Evolutionary conservation across 1,140 invertebrate genomes (phyloP), one percentile per base, ranked within the genome.

Genomic region (Aphelenchoides besseyi): DNA sequence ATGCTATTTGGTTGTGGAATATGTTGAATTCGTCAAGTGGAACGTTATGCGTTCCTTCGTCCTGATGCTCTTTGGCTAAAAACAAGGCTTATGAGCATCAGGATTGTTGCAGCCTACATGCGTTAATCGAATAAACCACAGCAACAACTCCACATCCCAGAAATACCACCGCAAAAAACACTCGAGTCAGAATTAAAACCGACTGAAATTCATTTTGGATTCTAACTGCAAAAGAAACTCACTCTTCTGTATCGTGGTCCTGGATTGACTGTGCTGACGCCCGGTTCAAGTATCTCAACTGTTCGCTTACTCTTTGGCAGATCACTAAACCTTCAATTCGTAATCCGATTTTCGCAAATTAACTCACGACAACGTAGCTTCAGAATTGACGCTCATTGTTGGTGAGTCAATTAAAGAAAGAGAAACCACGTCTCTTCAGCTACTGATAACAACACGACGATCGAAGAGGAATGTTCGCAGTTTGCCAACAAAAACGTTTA

Each of bases 201-300:
- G 63, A 18, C 63, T 66, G 18, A 59, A 59, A 33, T 33, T 66
- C 23, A 59, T n/a, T 28, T 1, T 26, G 12, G 29, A 32, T n/a
- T 1, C 12, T 12, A 59, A 16, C 12, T 18, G 12, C 55, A 59
- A 36, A 66, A 66, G 12, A 32, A 16, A 63, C 63, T 1, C 63
- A 33, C 2, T 66, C 63, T 37, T 41, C 63, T 36, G 1, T 66
- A 29, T 2, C 63, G 32, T 12, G 12, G n/a, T 53, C 36, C 12
- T 23, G 55, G 55, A 5, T 37, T 66, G 32, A 66, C 63, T 12
- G 36, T 16, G 12, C 16, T 18, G n/a, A 66, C 63, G 36, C 63
- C 63, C 63, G 63, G 63, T n/a, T 66, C 63, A 12, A 66, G 30
- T 23, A 55, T 55, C n/a, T 33, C 36, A 30, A 66, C 63, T n/a